Evolutionary conservation across 1,140 invertebrate genomes (phyloP).

Genomic region (Lerema accius): DNA sequence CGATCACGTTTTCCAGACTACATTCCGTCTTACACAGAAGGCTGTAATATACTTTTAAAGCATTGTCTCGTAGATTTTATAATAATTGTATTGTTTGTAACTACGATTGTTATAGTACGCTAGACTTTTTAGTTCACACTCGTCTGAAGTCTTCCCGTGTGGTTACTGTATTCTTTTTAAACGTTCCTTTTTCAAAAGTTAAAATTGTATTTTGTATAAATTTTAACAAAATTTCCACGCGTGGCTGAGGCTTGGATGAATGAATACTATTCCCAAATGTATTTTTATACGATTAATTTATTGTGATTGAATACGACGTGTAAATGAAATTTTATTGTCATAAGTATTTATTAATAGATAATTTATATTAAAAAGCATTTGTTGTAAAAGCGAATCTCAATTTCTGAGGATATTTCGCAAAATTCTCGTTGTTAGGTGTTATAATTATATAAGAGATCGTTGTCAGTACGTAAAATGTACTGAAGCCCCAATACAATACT

Average conservation of each 20-base stretch:
- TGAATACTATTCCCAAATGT: background rate
- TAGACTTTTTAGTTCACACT: background rate
- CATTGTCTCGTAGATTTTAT: constrained; percentile 22
- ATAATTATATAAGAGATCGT: too few species aligned
- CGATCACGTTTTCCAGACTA: constrained; percentile 11
- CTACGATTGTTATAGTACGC: constrained; percentile 4
- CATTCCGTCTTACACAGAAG: constrained; percentile 38
- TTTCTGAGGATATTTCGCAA: background rate
- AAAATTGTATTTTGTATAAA: too few species aligned
- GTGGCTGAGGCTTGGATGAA: background rate
- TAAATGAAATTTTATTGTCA: background rate
- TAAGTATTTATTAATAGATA: background rate
- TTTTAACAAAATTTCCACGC: background rate
- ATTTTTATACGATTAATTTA: background rate
- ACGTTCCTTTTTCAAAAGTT: too few species aligned
- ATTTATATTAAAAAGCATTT: background rate
- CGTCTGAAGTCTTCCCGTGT: background rate
- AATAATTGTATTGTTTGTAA: constrained; percentile 2
- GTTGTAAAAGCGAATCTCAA: constrained; percentile 9
- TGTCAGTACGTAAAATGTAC: too few species aligned
- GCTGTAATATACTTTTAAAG: constrained; percentile 36
- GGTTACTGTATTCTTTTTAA: background rate
- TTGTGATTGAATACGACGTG: background rate
- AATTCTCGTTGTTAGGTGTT: background rate
- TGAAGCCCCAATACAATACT: background rate